Percentiles rank a stretch among this genome's conserved stretches.
Conservation (phyloP, 2,888 invertebrate genomes). For the Amphimallon solstitiale region DNA sequence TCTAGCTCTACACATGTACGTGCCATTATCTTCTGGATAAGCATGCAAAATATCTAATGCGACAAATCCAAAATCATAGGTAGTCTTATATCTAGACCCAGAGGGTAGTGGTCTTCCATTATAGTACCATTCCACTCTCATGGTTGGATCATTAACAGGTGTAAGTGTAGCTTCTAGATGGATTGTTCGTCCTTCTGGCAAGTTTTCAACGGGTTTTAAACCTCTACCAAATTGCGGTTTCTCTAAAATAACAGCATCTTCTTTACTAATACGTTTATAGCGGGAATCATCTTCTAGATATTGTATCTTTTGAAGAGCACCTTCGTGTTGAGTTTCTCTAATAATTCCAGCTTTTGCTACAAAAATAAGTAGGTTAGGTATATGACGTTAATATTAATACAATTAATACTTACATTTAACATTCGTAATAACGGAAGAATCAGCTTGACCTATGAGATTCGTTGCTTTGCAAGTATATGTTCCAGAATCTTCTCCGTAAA, state of each 20-base stretch:
- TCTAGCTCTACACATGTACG: constrained; percentile 95
- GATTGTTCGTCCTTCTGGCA: constrained; percentile 87
- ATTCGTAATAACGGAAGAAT: constrained; percentile 81
- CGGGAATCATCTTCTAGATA: constrained; percentile 88
- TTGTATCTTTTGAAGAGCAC: constrained; percentile 90
- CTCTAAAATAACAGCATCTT: constrained; percentile 81
- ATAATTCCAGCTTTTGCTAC: constrained; percentile 84
- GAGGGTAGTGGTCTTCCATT: constrained; percentile 93
- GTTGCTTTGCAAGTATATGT: constrained; percentile 90
- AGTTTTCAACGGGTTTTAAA: constrained; percentile 82
- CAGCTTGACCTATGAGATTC: constrained; percentile 85
- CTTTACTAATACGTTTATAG: constrained; percentile 75
- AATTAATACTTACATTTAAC: constrained; percentile 80
- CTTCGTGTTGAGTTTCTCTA: constrained; percentile 91
- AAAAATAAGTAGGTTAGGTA: constrained; percentile 44
- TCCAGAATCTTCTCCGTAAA: constrained; percentile 94
- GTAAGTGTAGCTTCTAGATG: constrained; percentile 95
- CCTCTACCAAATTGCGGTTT: constrained; percentile 92
- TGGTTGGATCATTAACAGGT: constrained; percentile 97
- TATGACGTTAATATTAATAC: background rate
- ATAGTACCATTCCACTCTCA: constrained; percentile 98
- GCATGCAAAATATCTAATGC: constrained; percentile 96
- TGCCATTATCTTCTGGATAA: constrained; percentile 96
- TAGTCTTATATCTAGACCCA: constrained; percentile 95
- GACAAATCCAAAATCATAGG: constrained; percentile 97